These are phyloP conservation scores for Seira sanloemensis DNA, from an alignment of 2,888 invertebrate genomes.

Conservation along the genomic window DNA sequence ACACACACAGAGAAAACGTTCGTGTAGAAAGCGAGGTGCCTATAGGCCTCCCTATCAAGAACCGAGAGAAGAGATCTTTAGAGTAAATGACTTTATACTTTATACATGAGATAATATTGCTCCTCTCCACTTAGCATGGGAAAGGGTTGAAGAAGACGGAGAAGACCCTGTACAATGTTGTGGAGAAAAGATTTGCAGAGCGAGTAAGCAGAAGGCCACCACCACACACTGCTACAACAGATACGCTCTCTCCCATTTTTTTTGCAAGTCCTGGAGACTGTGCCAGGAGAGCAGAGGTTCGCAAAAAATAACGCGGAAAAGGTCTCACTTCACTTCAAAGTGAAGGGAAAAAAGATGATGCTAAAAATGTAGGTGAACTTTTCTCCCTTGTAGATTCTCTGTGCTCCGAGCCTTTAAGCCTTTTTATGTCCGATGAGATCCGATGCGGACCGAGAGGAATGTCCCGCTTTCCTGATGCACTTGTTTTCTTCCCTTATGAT, in stretches of 20 bases:
- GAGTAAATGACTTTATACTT: not conserved
- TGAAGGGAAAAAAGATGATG: constrained; percentile 18
- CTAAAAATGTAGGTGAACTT: constrained; percentile 26
- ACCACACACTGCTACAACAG: not conserved
- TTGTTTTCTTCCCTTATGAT: not conserved
- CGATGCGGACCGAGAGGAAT: constrained; percentile 43
- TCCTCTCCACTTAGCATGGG: not conserved
- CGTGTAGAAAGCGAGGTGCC: too few species aligned
- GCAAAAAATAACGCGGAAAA: constrained; percentile 17
- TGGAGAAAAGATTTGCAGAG: not conserved
- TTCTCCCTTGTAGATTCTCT: not conserved
- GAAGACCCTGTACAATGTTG: not conserved
- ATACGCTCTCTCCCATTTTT: not conserved
- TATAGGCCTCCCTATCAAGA: too few species aligned
- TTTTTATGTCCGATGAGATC: constrained; percentile 23
- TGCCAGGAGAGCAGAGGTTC: constrained; percentile 16
- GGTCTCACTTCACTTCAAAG: constrained; percentile 2
- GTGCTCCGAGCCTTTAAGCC: constrained; percentile 23
- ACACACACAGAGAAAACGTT: too few species aligned
- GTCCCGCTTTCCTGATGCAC: constrained; percentile 48
- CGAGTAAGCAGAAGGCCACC: not conserved
- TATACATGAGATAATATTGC: not conserved
- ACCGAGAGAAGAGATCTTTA: not conserved
- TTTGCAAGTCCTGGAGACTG: constrained; percentile 10
- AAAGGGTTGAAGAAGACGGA: not conserved